Conservation (phyloP, 2,113 vertebrate genomes). For the Zosterops lateralis region DNA sequence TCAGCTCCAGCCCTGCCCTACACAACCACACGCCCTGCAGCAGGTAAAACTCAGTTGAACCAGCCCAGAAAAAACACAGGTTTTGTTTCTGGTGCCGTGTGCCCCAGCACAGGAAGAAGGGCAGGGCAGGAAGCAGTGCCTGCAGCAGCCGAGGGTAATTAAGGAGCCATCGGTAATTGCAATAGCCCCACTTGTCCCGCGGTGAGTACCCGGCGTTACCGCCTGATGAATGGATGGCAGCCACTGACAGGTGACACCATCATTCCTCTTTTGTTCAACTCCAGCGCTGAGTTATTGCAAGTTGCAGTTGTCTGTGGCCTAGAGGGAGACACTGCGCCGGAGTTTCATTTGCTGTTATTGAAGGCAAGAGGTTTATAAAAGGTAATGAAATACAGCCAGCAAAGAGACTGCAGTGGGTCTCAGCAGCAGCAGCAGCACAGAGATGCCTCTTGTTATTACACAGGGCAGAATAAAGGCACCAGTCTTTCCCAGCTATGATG, state of each 20-base stretch:
- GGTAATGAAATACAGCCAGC: conserved; percentile 56
- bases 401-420: background rate
- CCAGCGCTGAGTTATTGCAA: conserved; percentile 27
- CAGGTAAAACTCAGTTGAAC: background rate
- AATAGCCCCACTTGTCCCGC: background rate
- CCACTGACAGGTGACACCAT: conserved; percentile 24
- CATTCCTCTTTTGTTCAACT: conserved; percentile 43
- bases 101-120: background rate
- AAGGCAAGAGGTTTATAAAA: conserved; percentile 68
- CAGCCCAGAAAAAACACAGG: background rate
- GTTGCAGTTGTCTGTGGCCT: conserved; percentile 36
- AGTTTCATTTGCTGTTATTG: conserved; percentile 62
- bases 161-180: background rate
- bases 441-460: background rate
- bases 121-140: background rate
- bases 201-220: background rate
- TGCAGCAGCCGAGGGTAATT: background rate
- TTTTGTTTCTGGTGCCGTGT: background rate
- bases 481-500: background rate
- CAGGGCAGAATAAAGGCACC: background rate
- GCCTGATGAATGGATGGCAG: background rate
- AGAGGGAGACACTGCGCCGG: conserved; percentile 44
- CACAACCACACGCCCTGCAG: fast-evolving
- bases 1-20: background rate
- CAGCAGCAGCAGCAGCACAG: background rate